Conservation (phyloP, 2,797 vertebrate species). For the Tiaroga cobitis region DNA sequence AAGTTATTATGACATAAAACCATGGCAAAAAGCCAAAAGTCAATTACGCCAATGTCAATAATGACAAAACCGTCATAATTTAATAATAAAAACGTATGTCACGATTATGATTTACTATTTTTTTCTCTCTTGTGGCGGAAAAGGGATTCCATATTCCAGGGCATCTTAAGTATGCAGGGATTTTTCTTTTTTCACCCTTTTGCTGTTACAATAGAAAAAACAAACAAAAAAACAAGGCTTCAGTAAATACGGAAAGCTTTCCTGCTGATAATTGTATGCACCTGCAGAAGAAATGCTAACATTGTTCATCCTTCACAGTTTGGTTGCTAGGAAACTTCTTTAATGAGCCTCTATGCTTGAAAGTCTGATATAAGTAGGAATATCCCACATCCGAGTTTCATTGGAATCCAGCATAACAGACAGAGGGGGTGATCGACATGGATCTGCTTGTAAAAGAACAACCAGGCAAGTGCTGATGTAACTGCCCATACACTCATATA, state of each 20-base stretch:
- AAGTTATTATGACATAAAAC: no score
- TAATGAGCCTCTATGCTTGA: neutral
- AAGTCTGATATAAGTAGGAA: neutral
- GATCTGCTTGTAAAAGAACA: neutral
- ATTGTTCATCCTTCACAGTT: neutral
- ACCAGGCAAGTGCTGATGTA: neutral
- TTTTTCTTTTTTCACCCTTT: neutral
- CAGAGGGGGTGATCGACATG: neutral
- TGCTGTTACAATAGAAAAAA: no score
- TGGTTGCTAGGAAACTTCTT: constrained; percentile 8
- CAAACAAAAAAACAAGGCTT: neutral
- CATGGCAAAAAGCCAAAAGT: no score
- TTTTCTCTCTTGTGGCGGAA: neutral
- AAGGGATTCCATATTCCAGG: neutral
- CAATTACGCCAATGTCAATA: no score
- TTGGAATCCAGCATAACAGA: neutral
- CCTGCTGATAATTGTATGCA: neutral
- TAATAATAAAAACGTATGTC: no score
- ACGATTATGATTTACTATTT: no score
- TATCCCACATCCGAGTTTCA: neutral
- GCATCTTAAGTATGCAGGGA: neutral
- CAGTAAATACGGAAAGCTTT: neutral
- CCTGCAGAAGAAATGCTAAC: neutral
- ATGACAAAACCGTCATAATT: no score
- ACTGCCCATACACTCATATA: neutral